A percentile compares a stretch with the other conserved stretches of the same genome.
phyloP scores from a whole-genome alignment of 2,113 vertebrate species.

The Pelecanus crispus region DNA sequence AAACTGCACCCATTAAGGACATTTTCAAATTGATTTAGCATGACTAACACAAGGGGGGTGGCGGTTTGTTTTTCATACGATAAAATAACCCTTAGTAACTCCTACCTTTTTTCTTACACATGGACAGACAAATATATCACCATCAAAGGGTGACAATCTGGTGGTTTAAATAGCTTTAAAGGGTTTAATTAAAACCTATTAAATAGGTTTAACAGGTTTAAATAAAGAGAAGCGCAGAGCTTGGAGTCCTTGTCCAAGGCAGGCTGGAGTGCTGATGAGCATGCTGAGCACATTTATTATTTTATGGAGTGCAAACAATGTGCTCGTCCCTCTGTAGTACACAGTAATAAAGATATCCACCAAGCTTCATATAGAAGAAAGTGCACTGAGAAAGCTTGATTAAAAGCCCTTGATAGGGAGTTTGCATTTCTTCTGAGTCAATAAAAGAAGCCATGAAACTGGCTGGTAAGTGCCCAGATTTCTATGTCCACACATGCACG shows the following conservation, averaged over 20 bases:
- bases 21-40: neutral
- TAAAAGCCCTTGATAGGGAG: neutral
- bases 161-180: constrained; percentile 23
- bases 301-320: neutral
- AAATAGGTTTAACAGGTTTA: constrained; percentile 40
- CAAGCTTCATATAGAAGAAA: neutral
- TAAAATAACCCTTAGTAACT: neutral
- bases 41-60: neutral
- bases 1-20: neutral
- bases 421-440: neutral
- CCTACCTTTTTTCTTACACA: neutral
- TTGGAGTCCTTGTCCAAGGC: neutral
- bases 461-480: neutral
- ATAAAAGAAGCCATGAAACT: neutral
- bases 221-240: neutral
- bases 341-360: neutral
- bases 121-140: neutral
- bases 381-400: neutral
- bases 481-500: neutral
- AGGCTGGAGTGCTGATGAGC: constrained; percentile 1
- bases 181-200: constrained; percentile 27
- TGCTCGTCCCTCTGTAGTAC: neutral
- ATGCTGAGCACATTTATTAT: constrained; percentile 21
- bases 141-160: constrained; percentile 1
- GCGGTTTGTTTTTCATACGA: neutral